phyloP scores from a whole-genome alignment of 2,113 vertebrate species.

The Cyphomyrus discorhynchus region DNA sequence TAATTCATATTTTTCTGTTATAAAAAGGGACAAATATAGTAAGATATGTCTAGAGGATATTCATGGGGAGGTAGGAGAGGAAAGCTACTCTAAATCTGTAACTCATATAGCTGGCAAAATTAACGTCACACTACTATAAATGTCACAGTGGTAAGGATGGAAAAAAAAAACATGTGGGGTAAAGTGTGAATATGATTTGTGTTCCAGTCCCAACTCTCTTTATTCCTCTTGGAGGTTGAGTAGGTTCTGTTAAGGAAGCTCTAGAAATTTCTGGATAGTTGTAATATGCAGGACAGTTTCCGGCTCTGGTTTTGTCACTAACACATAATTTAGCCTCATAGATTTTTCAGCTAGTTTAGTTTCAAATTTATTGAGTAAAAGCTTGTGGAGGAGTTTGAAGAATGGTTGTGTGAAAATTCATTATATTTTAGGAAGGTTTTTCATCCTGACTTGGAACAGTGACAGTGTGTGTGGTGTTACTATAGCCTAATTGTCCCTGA shows the following conservation, averaged over 20 bases:
- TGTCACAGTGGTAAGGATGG: background rate
- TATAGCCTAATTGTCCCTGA: background rate
- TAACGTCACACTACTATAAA: background rate
- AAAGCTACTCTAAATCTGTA: slow-evolving; percentile 46
- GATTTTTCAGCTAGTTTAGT: background rate
- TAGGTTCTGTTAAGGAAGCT: slow-evolving; percentile 39
- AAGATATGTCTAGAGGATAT: background rate
- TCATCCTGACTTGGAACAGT: background rate
- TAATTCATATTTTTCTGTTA: background rate
- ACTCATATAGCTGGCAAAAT: slow-evolving; percentile 23
- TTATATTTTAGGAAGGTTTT: slow-evolving; percentile 2
- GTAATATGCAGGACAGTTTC: slow-evolving; percentile 30
- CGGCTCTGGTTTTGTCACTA: slow-evolving; percentile 49
- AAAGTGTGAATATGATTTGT: background rate
- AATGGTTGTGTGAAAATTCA: background rate
- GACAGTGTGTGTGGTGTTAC: background rate
- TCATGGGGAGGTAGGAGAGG: slow-evolving; percentile 38
- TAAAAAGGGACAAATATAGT: slow-evolving; percentile 19
- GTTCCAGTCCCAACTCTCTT: background rate
- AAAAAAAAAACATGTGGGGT: background rate
- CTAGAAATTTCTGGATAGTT: slow-evolving; percentile 34
- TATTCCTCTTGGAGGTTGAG: background rate
- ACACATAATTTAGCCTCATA: background rate
- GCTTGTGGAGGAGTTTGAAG: background rate
- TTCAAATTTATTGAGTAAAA: background rate